Percentiles rank a stretch among this genome's conserved stretches.
phyloP scores from a whole-genome alignment of 2,888 invertebrate species.

The Megastigmus dorsalis region DNA sequence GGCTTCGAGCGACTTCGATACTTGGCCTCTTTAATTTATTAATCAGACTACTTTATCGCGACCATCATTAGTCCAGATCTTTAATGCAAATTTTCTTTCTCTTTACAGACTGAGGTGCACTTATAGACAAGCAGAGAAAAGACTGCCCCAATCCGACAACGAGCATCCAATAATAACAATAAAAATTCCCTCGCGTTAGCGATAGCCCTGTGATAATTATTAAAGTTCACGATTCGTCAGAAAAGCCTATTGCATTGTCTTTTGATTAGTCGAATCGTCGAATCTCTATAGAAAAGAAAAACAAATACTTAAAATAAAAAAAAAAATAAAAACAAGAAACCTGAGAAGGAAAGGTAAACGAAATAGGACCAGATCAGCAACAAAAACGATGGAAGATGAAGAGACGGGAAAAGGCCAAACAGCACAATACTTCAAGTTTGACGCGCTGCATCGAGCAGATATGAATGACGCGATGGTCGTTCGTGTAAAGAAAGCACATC shows the following conservation, averaged over 20 bases:
- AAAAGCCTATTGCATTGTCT: conserved; percentile 5
- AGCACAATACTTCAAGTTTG: conserved; percentile 27
- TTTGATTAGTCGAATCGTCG: neutral
- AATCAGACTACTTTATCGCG: too few species aligned
- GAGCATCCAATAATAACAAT: conserved; percentile 34
- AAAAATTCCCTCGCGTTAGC: conserved; percentile 46
- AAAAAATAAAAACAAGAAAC: neutral
- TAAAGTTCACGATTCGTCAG: neutral
- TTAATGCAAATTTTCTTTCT: neutral
- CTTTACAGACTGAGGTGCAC: conserved; percentile 38
- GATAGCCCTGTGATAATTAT: conserved; percentile 53
- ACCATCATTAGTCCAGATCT: too few species aligned
- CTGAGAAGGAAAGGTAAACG: too few species aligned
- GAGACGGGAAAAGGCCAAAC: conserved; percentile 1
- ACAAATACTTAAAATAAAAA: neutral
- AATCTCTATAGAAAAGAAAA: neutral
- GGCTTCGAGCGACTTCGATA: too few species aligned
- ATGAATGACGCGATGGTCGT: neutral
- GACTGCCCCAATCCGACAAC: conserved; percentile 44
- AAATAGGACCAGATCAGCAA: conserved; percentile 6
- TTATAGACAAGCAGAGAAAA: conserved; percentile 35
- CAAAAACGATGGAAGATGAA: neutral
- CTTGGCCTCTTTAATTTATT: too few species aligned
- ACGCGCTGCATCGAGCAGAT: neutral
- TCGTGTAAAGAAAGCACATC: conserved; percentile 36